Percentiles rank a stretch among this genome's conserved stretches.
Evolutionary conservation across 2,113 vertebrate species (phyloP).

Genomic region (Eira barbara): DNA sequence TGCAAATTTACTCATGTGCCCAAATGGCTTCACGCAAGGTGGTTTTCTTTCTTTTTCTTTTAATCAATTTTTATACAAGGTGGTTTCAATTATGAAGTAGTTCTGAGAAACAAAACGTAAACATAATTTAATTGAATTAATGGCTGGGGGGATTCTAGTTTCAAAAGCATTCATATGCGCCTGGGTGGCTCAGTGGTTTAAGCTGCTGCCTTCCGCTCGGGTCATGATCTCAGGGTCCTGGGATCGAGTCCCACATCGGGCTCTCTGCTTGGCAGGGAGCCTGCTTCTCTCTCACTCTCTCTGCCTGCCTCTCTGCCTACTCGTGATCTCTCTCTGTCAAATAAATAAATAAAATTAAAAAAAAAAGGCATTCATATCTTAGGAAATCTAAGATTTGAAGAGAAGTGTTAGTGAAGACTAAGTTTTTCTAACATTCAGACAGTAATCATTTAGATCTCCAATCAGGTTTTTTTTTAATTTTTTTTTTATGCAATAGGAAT

Average conservation of each 20-base stretch:
- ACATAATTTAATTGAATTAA: background rate
- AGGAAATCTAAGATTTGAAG: background rate
- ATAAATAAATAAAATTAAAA: too few relatives aligned
- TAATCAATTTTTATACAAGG: background rate
- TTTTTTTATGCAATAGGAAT: background rate
- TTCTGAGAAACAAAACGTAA: slow-evolving; percentile 13
- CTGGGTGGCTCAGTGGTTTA: too few relatives aligned
- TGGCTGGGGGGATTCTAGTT: background rate
- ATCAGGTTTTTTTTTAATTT: background rate
- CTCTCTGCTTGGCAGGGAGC: too few relatives aligned
- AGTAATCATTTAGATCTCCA: background rate
- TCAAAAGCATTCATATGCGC: background rate
- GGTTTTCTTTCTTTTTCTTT: background rate
- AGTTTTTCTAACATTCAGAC: background rate
- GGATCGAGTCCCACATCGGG: too few relatives aligned
- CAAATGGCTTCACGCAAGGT: background rate
- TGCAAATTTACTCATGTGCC: background rate
- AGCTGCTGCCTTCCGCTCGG: too few relatives aligned
- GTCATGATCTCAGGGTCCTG: too few relatives aligned
- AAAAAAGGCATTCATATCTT: background rate
- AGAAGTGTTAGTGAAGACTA: background rate
- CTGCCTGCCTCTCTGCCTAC: too few relatives aligned
- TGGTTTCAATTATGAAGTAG: background rate
- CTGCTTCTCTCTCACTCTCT: too few relatives aligned
- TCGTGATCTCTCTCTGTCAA: too few relatives aligned